Evolutionary conservation across 2,888 invertebrate species (phyloP).

Genomic region (Timema podura): DNA sequence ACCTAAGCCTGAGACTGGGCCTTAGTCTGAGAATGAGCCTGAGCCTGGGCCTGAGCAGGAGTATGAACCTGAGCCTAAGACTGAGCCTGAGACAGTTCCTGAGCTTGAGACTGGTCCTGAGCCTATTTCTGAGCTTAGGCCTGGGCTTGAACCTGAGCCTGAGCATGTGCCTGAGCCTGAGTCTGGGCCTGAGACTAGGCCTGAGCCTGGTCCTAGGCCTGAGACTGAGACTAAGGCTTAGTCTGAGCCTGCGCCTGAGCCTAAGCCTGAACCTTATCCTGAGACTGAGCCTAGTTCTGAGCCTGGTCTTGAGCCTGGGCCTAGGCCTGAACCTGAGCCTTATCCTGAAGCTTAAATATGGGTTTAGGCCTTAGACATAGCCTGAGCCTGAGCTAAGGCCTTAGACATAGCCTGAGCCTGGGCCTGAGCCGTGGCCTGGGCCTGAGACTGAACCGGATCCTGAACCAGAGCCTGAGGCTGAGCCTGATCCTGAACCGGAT

Average conservation of each 20-base stretch:
- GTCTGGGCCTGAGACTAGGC: no score
- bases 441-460: background rate
- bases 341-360: background rate
- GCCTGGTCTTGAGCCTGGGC: no score
- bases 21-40: background rate
- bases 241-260: no score
- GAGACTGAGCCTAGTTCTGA: no score
- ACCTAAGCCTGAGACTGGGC: constrained; percentile 16
- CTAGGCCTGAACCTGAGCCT: constrained; percentile 4
- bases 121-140: no score
- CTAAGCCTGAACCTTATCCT: no score
- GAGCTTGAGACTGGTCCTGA: background rate
- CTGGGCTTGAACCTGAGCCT: no score
- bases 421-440: background rate
- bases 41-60: constrained; percentile 3
- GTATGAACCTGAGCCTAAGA: constrained; percentile 9
- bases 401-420: background rate
- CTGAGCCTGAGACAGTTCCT: constrained; percentile 15
- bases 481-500: no score
- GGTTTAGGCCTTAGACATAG: background rate
- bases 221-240: background rate
- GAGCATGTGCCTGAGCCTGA: no score
- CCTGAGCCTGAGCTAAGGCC: background rate
- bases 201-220: background rate
- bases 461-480: background rate